Conservation (phyloP, 1,140 invertebrate species). For the Monomorium pharaonis region DNA sequence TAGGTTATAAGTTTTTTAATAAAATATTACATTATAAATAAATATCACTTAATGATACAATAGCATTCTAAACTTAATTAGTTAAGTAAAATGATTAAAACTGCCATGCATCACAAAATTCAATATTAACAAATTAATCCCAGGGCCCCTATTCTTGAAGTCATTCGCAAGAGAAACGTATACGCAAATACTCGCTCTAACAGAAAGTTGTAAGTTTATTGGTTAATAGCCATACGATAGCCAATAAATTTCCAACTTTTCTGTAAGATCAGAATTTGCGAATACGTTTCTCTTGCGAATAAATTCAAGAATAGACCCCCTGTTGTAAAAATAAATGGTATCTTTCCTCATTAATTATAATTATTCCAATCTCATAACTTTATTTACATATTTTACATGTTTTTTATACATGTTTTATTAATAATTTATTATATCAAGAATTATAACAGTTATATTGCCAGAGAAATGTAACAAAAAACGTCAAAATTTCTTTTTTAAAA, state of each 20-base stretch:
- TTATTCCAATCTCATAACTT: constrained; percentile 46
- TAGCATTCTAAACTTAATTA: background rate
- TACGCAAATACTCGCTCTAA: too few relatives aligned
- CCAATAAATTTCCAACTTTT: too few relatives aligned
- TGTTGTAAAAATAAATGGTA: background rate
- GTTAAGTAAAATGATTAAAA: background rate
- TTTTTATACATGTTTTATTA: background rate
- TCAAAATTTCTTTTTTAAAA: constrained; percentile 12
- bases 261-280: too few relatives aligned
- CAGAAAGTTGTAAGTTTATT: too few relatives aligned
- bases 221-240: too few relatives aligned
- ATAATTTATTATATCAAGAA: constrained; percentile 9
- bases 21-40: too few relatives aligned
- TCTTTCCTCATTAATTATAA: background rate
- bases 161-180: too few relatives aligned
- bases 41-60: too few relatives aligned
- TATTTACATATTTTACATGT: constrained; percentile 43
- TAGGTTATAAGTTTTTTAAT: too few relatives aligned
- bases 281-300: too few relatives aligned
- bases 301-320: too few relatives aligned
- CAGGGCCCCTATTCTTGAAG: too few relatives aligned
- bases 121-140: constrained; percentile 3
- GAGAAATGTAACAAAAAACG: background rate
- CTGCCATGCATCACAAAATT: background rate
- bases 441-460: background rate